Evolutionary conservation across 2,888 invertebrate species (phyloP), one percentile per base, ranked within the genome.

Genomic region (Drosophila borealis): DNA sequence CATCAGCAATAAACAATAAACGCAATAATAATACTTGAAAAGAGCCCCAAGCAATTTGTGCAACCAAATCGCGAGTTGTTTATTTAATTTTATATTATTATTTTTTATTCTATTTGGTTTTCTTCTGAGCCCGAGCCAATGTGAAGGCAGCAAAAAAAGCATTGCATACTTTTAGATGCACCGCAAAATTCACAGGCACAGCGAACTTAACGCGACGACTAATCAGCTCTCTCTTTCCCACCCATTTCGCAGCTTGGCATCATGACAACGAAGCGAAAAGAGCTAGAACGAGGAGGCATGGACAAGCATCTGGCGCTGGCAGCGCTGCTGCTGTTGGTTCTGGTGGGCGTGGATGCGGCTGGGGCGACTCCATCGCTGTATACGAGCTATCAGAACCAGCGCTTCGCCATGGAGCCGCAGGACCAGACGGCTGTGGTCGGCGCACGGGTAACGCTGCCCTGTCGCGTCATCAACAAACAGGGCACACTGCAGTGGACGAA

Each of bases 401-500:
- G 96, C 91, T 98, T 98, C 91, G 96, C 96, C 39, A 96, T 97
- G 94, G 97, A 98, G 91, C 98, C 98, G 1, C 96, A 96, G 92
- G 97, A 98, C 93, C 95, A 96, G 93, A 97, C 97, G 45, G 98
- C 97, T 14, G 96, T 97, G 66, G 95, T 97, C 60, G 98, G 98
- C 19, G 96, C 96, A 70, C 95, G 96, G 66, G 97, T 98, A 46
- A 97, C 97, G 10, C 93, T 98, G 66, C 97, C 97, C 25, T 99
- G 98, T 92, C 94, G 97, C 41, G 97, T 98, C 41, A 95, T 97
- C 90, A 96, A 97, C 91, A 97, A 98, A 92, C 95, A 95, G 70
- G 99, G 99, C 1, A 95, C 96, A 54, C 94, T 99, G 57, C 99
- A 99, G 92, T 99, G 99, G 99, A 98, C 98, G 54, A 97, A 98